Conservation (phyloP, 1,140 invertebrate species). For the Cheumatopsyche charites region DNA sequence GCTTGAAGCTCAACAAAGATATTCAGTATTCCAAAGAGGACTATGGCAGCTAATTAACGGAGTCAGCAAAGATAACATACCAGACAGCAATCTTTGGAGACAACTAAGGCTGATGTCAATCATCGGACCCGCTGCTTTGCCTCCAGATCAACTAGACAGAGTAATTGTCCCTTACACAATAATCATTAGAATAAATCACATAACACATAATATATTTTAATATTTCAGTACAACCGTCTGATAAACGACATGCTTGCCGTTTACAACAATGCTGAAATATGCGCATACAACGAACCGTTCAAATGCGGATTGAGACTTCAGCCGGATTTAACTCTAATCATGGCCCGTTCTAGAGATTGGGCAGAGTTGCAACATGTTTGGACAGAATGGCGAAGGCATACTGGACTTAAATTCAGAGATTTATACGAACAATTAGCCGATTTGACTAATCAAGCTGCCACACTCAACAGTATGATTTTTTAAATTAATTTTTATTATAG, state of each 20-base stretch:
- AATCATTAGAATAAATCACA: constrained; percentile 11
- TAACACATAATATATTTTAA: constrained; percentile 29
- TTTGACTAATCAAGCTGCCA: constrained; percentile 85
- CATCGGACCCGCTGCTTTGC: constrained; percentile 83
- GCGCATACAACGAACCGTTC: constrained; percentile 81
- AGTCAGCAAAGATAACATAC: constrained; percentile 69
- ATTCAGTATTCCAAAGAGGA: constrained; percentile 79
- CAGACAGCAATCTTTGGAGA: constrained; percentile 72
- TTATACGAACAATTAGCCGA: constrained; percentile 83
- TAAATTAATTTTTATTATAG: neutral
- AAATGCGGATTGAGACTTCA: constrained; percentile 80
- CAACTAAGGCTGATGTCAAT: constrained; percentile 79
- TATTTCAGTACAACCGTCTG: constrained; percentile 79
- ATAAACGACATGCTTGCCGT: constrained; percentile 88
- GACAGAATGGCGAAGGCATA: constrained; percentile 85
- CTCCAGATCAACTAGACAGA: constrained; percentile 81
- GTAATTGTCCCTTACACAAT: constrained; percentile 60
- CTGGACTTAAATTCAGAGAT: constrained; percentile 78
- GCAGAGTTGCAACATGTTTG: constrained; percentile 85
- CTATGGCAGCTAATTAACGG: constrained; percentile 74
- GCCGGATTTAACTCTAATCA: constrained; percentile 73
- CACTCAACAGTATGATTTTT: constrained; percentile 77
- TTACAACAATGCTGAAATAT: constrained; percentile 86
- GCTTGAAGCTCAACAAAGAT: constrained; percentile 77
- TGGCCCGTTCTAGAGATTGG: constrained; percentile 80